A percentile compares a stretch with the other conserved stretches of the same genome.
These are phyloP conservation scores for Schizopygopsis malacanthus DNA, from an alignment of 2,797 vertebrate species.

Conservation along the genomic window DNA sequence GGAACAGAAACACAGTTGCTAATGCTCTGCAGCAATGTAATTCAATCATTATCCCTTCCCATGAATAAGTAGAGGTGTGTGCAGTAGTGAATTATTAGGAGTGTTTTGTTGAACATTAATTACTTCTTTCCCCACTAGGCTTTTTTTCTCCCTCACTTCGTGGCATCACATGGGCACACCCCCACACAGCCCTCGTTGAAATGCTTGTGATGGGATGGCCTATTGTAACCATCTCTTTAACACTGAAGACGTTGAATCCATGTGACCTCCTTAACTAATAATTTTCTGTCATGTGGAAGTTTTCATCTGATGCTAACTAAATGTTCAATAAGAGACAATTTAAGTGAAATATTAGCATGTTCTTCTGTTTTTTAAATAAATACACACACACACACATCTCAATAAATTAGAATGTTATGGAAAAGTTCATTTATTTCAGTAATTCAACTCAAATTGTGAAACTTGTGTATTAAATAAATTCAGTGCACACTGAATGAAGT, in stretches of 20 bases:
- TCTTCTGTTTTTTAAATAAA: background rate
- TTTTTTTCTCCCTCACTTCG: background rate
- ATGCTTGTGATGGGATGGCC: background rate
- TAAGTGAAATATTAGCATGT: background rate
- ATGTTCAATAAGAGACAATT: background rate
- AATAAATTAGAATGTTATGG: too few species aligned
- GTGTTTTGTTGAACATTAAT: conserved; percentile 42
- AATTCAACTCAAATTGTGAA: too few species aligned
- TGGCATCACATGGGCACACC: background rate
- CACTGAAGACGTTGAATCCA: conserved; percentile 9
- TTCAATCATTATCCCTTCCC: conserved; percentile 45
- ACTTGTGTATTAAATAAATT: too few species aligned
- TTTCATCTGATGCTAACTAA: background rate
- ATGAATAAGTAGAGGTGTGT: conserved; percentile 15
- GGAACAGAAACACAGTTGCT: conserved; percentile 5
- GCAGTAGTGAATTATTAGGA: conserved; percentile 35
- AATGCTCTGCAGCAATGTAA: conserved; percentile 22
- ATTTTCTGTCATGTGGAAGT: background rate
- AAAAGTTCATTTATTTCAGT: too few species aligned
- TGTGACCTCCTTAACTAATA: conserved; percentile 10
- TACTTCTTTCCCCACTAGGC: conserved; percentile 23
- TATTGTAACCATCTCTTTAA: conserved; percentile 5
- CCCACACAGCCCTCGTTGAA: conserved; percentile 5
- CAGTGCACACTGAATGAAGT: too few species aligned
- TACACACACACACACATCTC: too few species aligned